phyloP scores from a whole-genome alignment of 2,797 vertebrate genomes.

The Anisognathus igniventris region DNA sequence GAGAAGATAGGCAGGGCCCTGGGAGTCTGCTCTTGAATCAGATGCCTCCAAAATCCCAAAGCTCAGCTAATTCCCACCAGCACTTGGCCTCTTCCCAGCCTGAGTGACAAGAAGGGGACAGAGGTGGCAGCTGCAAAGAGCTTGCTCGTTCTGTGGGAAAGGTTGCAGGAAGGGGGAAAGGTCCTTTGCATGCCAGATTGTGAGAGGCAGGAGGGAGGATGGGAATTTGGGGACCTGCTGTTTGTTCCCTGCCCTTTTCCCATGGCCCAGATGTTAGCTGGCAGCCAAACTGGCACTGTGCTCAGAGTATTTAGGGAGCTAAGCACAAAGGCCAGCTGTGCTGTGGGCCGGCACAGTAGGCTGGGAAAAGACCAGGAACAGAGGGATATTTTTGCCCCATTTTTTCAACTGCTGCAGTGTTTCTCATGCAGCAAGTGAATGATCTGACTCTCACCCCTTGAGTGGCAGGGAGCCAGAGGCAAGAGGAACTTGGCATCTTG shows the following conservation, averaged over 20 bases:
- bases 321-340: not conserved
- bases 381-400: not conserved
- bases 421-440: not conserved
- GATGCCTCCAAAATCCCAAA: not conserved
- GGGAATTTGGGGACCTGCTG: not conserved
- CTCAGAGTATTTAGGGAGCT: not conserved
- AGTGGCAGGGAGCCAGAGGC: not conserved
- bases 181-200: not conserved
- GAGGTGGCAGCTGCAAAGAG: not conserved
- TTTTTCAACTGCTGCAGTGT: not conserved
- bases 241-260: slow-evolving; percentile 10
- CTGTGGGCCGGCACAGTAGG: not conserved
- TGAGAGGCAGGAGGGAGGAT: not conserved
- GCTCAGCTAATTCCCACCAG: not conserved
- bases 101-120: not conserved
- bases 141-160: not conserved
- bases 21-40: not conserved
- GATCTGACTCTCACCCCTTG: not conserved
- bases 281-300: not conserved
- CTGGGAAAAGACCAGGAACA: not conserved
- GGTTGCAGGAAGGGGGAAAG: not conserved
- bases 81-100: not conserved
- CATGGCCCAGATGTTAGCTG: slow-evolving; percentile 8
- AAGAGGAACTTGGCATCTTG: not conserved
- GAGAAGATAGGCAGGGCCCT: not conserved